Percentiles rank a stretch among this genome's conserved stretches.
phyloP scores from a whole-genome alignment of 2,113 vertebrate species.

The Myxocyprinus asiaticus region DNA sequence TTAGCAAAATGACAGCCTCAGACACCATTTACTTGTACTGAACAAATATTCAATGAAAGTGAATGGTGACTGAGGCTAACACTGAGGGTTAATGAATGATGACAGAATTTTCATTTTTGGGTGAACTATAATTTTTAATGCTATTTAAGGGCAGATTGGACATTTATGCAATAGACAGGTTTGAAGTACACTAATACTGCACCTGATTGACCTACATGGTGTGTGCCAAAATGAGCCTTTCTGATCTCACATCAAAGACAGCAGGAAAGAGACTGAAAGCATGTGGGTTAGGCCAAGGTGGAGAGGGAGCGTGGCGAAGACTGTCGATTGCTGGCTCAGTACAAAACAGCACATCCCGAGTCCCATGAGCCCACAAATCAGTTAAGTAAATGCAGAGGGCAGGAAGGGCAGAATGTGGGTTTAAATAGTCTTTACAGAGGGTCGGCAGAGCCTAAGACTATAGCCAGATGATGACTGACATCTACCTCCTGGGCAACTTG shows the following conservation, averaged over 20 bases:
- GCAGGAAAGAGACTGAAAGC: slow-evolving; percentile 21
- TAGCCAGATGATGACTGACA: slow-evolving; percentile 48
- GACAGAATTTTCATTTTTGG: too few relatives aligned
- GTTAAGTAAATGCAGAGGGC: slow-evolving; percentile 63
- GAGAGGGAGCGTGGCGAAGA: neutral
- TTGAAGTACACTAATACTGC: slow-evolving; percentile 32
- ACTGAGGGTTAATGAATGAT: too few relatives aligned
- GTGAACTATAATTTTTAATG: too few relatives aligned
- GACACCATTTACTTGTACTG: too few relatives aligned
- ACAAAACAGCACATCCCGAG: slow-evolving; percentile 51
- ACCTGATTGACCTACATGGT: slow-evolving; percentile 70
- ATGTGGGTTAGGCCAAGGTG: neutral
- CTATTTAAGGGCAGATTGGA: too few relatives aligned
- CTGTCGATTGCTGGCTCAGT: slow-evolving; percentile 14
- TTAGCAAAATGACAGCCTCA: too few relatives aligned
- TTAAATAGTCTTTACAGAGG: slow-evolving; percentile 68
- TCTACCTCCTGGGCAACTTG: neutral
- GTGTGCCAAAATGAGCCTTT: slow-evolving; percentile 52
- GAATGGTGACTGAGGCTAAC: too few relatives aligned
- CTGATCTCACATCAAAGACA: slow-evolving; percentile 66
- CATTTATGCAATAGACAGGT: slow-evolving; percentile 29
- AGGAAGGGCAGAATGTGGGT: slow-evolving; percentile 66
- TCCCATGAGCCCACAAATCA: slow-evolving; percentile 72
- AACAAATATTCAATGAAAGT: too few relatives aligned
- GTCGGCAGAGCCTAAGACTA: slow-evolving; percentile 52